Evolutionary conservation across 2,113 vertebrate species (phyloP).

Genomic region (Platycercus adscitus): DNA sequence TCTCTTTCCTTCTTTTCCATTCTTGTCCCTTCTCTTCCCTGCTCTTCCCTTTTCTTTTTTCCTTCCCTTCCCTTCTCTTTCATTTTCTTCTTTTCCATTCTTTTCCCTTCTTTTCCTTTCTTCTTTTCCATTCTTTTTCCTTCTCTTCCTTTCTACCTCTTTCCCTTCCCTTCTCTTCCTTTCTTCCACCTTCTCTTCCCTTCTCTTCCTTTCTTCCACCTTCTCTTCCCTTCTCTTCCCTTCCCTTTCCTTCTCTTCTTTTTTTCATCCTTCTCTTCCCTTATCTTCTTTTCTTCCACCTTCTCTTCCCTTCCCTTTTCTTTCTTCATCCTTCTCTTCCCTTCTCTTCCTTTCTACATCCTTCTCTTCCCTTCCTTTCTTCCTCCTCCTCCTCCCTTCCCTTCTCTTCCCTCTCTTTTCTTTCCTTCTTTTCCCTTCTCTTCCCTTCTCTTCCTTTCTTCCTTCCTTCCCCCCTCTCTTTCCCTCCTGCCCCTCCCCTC

Average conservation of each 20-base stretch:
- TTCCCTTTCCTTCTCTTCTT: no score
- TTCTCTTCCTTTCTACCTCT: no score
- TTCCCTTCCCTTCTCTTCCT: neutral
- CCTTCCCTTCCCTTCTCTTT: neutral
- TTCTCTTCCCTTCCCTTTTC: rapidly evolving
- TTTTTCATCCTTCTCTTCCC: neutral
- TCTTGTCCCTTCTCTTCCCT: neutral
- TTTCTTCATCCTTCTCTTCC: no score
- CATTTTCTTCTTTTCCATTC: no score
- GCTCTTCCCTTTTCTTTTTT: rapidly evolving
- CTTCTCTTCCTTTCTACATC: neutral
- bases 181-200: no score
- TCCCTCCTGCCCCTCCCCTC: neutral
- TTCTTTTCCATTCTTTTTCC: no score
- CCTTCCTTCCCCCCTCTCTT: no score
- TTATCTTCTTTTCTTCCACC: rapidly evolving
- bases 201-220: no score
- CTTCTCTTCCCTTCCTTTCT: neutral
- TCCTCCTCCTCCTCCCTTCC: neutral
- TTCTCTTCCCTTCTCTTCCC: no score
- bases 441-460: no score
- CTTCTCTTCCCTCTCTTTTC: neutral
- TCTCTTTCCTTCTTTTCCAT: neutral
- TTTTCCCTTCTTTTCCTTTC: no score
- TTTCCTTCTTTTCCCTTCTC: no score